phyloP scores from a whole-genome alignment of 2,113 vertebrate species.

The Micronisus gabar region DNA sequence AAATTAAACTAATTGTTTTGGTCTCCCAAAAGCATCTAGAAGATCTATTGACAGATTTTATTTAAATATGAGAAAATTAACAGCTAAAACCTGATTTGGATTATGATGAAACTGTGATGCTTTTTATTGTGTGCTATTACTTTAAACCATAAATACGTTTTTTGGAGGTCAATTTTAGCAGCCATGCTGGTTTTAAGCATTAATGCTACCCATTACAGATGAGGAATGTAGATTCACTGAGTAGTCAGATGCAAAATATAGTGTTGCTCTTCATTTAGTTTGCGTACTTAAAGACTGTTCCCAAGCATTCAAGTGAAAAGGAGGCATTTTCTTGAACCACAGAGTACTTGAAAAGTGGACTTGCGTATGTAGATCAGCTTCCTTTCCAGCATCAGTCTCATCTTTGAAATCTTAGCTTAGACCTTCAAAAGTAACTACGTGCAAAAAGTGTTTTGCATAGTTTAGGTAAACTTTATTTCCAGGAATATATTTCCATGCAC shows the following conservation, averaged over 20 bases:
- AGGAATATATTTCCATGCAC: not conserved
- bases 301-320: not conserved
- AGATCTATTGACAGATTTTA: slow-evolving; percentile 48
- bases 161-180: not conserved
- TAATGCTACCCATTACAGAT: not conserved
- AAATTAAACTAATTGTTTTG: slow-evolving; percentile 50
- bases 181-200: not conserved
- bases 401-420: not conserved
- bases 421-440: not conserved
- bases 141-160: not conserved
- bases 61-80: not conserved
- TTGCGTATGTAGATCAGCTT: not conserved
- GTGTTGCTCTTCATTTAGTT: not conserved
- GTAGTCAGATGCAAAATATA: not conserved
- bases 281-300: not conserved
- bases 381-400: not conserved
- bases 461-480: not conserved
- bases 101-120: not conserved
- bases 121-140: not conserved
- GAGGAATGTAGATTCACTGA: not conserved
- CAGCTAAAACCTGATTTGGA: not conserved
- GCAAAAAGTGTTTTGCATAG: not conserved
- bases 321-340: not conserved
- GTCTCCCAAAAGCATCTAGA: slow-evolving; percentile 41
- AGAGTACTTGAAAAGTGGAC: not conserved